These are phyloP conservation scores for Aegotheles bennettii DNA, from an alignment of 2,113 vertebrate genomes.

Conservation along the genomic window DNA sequence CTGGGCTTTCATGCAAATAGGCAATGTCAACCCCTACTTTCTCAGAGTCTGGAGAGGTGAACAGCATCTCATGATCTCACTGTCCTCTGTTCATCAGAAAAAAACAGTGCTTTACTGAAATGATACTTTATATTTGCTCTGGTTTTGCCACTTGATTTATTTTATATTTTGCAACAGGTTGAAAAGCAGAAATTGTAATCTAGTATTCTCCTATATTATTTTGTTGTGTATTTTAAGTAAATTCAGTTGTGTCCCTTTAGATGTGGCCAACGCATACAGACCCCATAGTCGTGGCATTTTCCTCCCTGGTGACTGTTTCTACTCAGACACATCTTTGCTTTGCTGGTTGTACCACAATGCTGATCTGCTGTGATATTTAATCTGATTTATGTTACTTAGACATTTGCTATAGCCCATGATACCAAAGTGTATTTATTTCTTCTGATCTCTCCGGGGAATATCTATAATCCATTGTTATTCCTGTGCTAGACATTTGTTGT, in stretches of 20 bases:
- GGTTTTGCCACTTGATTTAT: neutral
- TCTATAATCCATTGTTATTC: constrained; percentile 43
- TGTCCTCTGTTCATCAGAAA: neutral
- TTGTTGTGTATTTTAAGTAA: neutral
- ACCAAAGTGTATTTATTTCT: constrained; percentile 30
- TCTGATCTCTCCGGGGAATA: constrained; percentile 4
- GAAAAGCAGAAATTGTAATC: neutral
- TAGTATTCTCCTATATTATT: neutral
- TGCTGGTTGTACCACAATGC: neutral
- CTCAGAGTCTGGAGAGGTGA: neutral
- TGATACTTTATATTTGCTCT: neutral
- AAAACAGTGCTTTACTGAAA: neutral
- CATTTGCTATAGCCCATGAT: neutral
- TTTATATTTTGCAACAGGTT: neutral
- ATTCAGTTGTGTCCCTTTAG: neutral
- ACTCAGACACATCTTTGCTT: neutral
- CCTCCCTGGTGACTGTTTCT: neutral
- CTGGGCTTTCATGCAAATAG: neutral
- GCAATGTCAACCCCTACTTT: neutral
- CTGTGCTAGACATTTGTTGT: neutral
- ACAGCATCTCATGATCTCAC: neutral
- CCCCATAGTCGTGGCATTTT: neutral
- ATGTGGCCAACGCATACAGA: neutral
- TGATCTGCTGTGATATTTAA: constrained; percentile 33
- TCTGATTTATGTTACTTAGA: constrained; percentile 22